Conservation (phyloP, 2,888 invertebrate species). For the Perdita meconis region DNA sequence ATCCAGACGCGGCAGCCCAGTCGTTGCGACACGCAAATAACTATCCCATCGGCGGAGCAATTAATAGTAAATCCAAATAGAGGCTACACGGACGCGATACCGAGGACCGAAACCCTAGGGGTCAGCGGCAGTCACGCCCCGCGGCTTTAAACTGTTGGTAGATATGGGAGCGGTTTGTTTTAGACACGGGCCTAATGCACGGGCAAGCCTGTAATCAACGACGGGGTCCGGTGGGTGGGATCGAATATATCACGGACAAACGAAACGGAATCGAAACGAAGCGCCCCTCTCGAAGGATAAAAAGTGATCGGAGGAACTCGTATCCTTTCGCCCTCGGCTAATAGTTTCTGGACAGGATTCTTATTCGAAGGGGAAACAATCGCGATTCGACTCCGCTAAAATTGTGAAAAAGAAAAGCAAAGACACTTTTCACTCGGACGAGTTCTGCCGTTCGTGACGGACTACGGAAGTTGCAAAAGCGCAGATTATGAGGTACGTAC, state of each 20-base stretch:
- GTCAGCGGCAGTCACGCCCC: constrained; percentile 65
- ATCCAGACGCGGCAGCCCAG: background rate
- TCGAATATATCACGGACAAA: constrained; percentile 76
- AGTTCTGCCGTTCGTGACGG: too few species aligned
- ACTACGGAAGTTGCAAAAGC: constrained; percentile 9
- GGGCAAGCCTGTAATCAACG: constrained; percentile 80
- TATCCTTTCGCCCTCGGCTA: constrained; percentile 29
- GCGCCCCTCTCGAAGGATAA: too few species aligned
- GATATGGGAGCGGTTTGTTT: constrained; percentile 82
- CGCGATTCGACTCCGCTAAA: background rate
- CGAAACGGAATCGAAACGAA: constrained; percentile 62
- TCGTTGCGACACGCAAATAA: constrained; percentile 21
- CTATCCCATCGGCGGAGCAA: constrained; percentile 30
- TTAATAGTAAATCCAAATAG: constrained; percentile 55
- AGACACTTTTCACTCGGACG: too few species aligned
- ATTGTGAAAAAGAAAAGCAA: too few species aligned
- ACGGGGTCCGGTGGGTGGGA: constrained; percentile 76
- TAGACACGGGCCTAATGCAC: constrained; percentile 81
- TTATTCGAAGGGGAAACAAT: constrained; percentile 5
- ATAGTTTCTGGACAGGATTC: constrained; percentile 8
- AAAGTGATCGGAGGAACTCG: too few species aligned
- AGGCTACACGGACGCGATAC: constrained; percentile 20
- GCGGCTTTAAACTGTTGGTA: constrained; percentile 80
- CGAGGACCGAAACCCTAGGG: constrained; percentile 51
- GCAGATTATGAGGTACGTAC: constrained; percentile 37